Evolutionary conservation across 2,797 vertebrate genomes (phyloP).

Genomic region (Psittacula derbiana): DNA sequence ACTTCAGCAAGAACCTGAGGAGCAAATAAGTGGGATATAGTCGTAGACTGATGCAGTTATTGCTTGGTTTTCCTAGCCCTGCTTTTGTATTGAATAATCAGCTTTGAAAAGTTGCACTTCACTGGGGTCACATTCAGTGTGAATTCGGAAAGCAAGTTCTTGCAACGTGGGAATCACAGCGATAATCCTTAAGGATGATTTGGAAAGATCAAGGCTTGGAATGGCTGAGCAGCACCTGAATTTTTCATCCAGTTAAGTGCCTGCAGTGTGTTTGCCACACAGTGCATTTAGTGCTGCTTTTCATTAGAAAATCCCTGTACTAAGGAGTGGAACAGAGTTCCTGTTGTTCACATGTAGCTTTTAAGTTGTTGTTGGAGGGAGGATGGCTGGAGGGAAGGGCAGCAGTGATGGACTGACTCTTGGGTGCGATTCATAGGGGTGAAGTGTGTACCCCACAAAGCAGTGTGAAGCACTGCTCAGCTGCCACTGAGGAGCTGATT

Average conservation of each 20-base stretch:
- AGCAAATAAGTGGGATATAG: background rate
- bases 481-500: background rate
- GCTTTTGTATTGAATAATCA: background rate
- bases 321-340: background rate
- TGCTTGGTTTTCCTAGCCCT: background rate
- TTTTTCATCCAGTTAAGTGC: background rate
- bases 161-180: background rate
- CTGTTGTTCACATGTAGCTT: background rate
- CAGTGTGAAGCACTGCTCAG: background rate
- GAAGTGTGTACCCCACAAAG: background rate
- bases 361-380: background rate
- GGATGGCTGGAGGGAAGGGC: background rate
- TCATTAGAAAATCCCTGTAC: fast-evolving
- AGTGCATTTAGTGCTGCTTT: background rate
- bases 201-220: background rate
- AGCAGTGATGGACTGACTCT: background rate
- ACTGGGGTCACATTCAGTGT: background rate
- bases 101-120: background rate
- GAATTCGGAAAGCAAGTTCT: background rate
- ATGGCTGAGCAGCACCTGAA: background rate
- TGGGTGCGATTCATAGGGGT: background rate
- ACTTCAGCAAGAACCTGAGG: background rate
- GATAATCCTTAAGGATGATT: background rate
- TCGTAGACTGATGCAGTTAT: background rate
- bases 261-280: background rate